Conservation (phyloP, 2,797 vertebrate genomes). For the Squalus acanthias region DNA sequence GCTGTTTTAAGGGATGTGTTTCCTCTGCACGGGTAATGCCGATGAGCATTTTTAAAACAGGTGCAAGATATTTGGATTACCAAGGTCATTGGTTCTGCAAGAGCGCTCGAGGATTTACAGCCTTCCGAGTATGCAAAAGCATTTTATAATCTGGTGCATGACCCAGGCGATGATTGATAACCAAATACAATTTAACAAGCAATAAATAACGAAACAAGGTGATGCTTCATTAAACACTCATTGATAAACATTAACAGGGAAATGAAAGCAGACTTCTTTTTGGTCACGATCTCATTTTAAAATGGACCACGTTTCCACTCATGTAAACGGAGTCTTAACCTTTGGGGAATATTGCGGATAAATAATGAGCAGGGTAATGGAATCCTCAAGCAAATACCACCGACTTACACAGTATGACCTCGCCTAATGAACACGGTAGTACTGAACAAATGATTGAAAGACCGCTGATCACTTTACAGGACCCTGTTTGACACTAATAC, state of each 20-base stretch:
- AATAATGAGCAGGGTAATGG: background rate
- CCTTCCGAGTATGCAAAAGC: background rate
- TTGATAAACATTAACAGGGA: background rate
- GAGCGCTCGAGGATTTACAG: background rate
- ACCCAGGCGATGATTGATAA: background rate
- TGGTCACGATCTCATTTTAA: background rate
- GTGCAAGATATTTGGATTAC: background rate
- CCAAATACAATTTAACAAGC: background rate
- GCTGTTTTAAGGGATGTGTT: background rate
- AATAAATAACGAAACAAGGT: background rate
- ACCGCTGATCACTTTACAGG: background rate
- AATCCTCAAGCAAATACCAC: background rate
- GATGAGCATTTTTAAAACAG: background rate
- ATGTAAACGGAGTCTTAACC: background rate
- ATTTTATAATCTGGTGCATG: background rate
- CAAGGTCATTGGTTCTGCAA: constrained; percentile 15
- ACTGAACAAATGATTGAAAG: background rate
- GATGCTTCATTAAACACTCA: background rate
- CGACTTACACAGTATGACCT: background rate
- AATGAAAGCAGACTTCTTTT: background rate
- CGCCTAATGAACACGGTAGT: background rate
- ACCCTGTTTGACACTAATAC: background rate
- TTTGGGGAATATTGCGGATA: background rate
- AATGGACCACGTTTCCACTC: background rate
- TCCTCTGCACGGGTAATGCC: background rate